Conservation (phyloP, 23 tunicate species). For the Trididemnum miniatum region DNA sequence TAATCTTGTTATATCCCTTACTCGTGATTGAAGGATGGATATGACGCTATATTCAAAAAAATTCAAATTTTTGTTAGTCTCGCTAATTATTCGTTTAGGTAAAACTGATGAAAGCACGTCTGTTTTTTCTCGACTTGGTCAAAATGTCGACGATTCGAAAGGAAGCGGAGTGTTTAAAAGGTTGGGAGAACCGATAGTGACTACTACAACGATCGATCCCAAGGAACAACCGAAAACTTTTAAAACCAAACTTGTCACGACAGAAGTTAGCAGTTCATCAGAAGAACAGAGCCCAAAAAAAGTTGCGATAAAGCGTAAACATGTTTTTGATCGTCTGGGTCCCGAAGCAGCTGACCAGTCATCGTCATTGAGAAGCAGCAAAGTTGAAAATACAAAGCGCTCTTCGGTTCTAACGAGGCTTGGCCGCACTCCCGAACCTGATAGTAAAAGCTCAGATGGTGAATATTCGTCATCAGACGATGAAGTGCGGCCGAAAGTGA, state of each 20-base stretch:
- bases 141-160: constrained; percentile 19
- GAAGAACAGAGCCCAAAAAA: background rate
- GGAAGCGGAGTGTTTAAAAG: constrained; percentile 46
- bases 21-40: no score
- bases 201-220: constrained; percentile 18
- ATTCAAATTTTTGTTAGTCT: no score
- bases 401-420: background rate
- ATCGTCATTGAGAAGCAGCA: background rate
- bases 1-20: no score
- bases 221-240: background rate
- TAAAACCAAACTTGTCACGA: background rate
- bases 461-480: background rate
- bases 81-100: background rate
- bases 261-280: background rate
- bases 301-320: constrained; percentile 30
- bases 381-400: background rate
- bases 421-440: constrained; percentile 13
- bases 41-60: no score
- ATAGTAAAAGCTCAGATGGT: background rate
- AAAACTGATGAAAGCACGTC: constrained; percentile 23
- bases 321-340: constrained; percentile 55
- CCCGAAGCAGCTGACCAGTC: constrained; percentile 23
- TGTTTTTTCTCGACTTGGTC: constrained; percentile 61
- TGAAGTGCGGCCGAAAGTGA: background rate
- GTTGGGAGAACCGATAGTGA: constrained; percentile 52